phyloP scores from a whole-genome alignment of 2,797 vertebrate species.

The Lacerta viridis region DNA sequence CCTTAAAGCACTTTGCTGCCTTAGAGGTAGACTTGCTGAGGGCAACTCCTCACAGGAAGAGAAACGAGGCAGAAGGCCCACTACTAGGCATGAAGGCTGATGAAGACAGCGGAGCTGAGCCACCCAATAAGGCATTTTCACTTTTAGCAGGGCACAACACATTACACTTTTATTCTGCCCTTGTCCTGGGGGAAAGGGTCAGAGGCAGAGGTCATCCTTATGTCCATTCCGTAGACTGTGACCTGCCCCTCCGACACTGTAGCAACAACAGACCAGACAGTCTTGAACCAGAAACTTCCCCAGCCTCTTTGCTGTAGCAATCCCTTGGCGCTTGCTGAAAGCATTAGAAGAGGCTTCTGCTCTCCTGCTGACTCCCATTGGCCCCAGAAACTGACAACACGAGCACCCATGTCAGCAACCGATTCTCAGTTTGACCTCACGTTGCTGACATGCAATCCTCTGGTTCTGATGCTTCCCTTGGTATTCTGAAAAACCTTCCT shows the following conservation, averaged over 20 bases:
- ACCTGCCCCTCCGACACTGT: neutral
- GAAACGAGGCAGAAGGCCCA: no score
- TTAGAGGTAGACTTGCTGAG: neutral
- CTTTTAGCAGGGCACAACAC: constrained; percentile 14
- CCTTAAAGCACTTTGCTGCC: neutral
- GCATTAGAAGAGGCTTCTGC: no score
- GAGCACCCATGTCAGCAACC: no score
- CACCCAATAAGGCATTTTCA: neutral
- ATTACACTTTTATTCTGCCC: neutral
- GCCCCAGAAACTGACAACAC: neutral
- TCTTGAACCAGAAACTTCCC: neutral
- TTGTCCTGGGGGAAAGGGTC: constrained; percentile 3
- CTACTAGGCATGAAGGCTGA: neutral
- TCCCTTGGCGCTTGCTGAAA: neutral
- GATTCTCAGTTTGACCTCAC: no score
- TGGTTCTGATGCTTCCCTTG: neutral
- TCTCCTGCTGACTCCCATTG: neutral
- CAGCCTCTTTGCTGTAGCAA: neutral
- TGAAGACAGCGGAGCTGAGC: neutral
- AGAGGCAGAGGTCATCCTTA: neutral
- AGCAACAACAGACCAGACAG: neutral
- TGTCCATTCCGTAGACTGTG: neutral
- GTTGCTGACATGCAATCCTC: neutral
- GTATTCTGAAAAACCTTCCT: neutral
- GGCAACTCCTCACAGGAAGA: neutral